Base-by-base conservation (phyloP, 1,140 invertebrate species). In the Hydropsyche tenuis region DNA sequence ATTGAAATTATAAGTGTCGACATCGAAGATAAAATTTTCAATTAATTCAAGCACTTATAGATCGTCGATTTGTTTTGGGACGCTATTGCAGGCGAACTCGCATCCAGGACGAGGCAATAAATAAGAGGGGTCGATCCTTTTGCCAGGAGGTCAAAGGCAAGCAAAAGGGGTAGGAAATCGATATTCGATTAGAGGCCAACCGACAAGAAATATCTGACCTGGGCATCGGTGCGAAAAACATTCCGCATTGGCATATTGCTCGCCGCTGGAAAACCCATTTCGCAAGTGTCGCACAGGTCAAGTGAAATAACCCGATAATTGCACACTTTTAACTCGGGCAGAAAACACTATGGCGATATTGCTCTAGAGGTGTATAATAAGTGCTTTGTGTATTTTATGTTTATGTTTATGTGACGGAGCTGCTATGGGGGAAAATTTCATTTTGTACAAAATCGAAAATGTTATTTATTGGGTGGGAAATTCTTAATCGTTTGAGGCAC, bases 171-270 rank as follows among this genome's bases (percentile, higher is more conserved):
- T n/a, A 11, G 23, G n/a, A 63, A 63, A 63, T 63, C 60, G 27
- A 63, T 63, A 63, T 63, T 63, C 60, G 42, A 66, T 66, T 66
- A 66, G 27, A 22, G 42, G 18, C 3, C 30, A 66, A 42, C 25
- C 63, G 25, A 42, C 30, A 66, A 66, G 30, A 45, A 66, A 66
- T 66, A 66, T 63, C 27, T 63, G 60, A 63, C 48, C 48, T 22
- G 23, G 27, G 60, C 23, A 30, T 30, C 60, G 23, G 60, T 16
- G 60, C 23, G 27, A 27, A 63, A 37, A 63, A 63, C 60, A 63
- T 63, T 30, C 23, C 27, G 11, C 60, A 16, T 51, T 37, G 27
- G 27, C 23, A 63, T 63, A 63, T 63, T 63, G 60, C 45, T 60
- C n/a, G 20, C 23, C 48, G 7, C 60, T 22, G 27, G 27, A 63